Percentiles rank a stretch among this genome's conserved stretches.
phyloP scores from a whole-genome alignment of 2,888 invertebrate species.

The Caenorhabditis wallacei region DNA sequence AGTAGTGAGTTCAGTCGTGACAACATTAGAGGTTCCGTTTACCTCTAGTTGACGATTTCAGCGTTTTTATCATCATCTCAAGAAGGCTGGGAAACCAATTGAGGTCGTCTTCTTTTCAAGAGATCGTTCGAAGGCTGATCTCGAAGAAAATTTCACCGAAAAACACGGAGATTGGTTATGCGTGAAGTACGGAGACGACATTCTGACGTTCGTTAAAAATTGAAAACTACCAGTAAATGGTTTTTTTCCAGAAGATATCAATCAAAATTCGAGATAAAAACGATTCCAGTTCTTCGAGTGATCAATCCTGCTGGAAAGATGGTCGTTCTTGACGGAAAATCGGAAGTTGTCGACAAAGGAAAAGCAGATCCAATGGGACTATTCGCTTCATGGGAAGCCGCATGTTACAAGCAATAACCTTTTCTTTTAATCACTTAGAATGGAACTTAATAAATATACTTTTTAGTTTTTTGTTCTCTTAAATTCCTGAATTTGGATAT shows the following conservation, averaged over 20 bases:
- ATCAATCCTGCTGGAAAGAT: slow-evolving; percentile 84
- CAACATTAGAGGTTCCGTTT: background rate
- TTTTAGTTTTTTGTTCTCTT: background rate
- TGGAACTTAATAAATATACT: background rate
- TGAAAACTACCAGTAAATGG: background rate
- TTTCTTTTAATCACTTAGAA: background rate
- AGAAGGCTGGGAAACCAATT: slow-evolving; percentile 77
- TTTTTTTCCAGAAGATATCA: slow-evolving; percentile 63
- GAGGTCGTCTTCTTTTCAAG: slow-evolving; percentile 82
- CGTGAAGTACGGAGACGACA: slow-evolving; percentile 77
- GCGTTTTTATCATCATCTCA: slow-evolving; percentile 79
- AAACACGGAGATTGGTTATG: slow-evolving; percentile 81
- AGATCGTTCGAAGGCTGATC: slow-evolving; percentile 78
- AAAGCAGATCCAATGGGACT: slow-evolving; percentile 67
- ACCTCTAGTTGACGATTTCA: slow-evolving; percentile 37
- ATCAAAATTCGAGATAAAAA: slow-evolving; percentile 77
- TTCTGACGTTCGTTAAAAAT: slow-evolving; percentile 71
- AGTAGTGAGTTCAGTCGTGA: slow-evolving; percentile 67
- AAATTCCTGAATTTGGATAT: background rate
- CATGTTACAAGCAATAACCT: slow-evolving; percentile 48
- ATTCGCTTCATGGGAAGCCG: slow-evolving; percentile 72
- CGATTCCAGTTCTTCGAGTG: slow-evolving; percentile 85
- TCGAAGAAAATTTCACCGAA: slow-evolving; percentile 81
- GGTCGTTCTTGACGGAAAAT: slow-evolving; percentile 84
- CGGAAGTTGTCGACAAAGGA: slow-evolving; percentile 64